Evolutionary conservation across 2,888 invertebrate species (phyloP).

Genomic region (Perizoma affinitatum): DNA sequence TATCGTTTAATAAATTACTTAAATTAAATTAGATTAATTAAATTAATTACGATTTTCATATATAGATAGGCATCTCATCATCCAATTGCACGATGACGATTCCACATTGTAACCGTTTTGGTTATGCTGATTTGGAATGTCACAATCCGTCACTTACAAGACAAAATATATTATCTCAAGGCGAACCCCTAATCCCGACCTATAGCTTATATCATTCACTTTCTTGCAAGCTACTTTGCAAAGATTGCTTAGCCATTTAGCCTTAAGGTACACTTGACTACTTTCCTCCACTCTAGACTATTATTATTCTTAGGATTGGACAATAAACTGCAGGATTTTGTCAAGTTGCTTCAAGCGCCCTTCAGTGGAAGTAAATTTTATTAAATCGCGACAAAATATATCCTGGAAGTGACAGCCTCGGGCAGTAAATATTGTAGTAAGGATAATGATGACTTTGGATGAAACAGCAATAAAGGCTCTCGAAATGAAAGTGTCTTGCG

Average conservation of each 20-base stretch:
- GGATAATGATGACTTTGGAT: slow-evolving; percentile 37
- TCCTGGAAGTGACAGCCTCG: slow-evolving; percentile 48
- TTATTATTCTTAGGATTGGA: slow-evolving; percentile 39
- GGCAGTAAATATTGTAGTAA: slow-evolving; percentile 43
- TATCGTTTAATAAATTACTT: no score
- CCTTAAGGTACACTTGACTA: background rate
- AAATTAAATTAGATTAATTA: no score
- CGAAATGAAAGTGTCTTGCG: slow-evolving; percentile 5
- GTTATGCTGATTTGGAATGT: no score
- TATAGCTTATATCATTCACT: no score
- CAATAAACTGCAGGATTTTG: slow-evolving; percentile 62
- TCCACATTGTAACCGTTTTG: no score
- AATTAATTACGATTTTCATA: no score
- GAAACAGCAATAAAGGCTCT: slow-evolving; percentile 25
- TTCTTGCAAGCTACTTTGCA: background rate
- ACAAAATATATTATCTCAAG: no score
- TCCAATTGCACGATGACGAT: no score
- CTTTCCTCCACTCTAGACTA: slow-evolving; percentile 1
- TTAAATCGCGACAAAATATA: slow-evolving; percentile 63
- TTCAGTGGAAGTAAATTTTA: slow-evolving; percentile 57
- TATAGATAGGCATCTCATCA: no score
- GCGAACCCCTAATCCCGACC: no score
- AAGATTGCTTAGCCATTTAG: slow-evolving; percentile 1
- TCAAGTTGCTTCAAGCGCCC: slow-evolving; percentile 47
- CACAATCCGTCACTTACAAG: no score